Evolutionary conservation across 2,797 vertebrate species (phyloP), one percentile per base, ranked within the genome.

Genomic region (Gymnopithys bicolor): DNA sequence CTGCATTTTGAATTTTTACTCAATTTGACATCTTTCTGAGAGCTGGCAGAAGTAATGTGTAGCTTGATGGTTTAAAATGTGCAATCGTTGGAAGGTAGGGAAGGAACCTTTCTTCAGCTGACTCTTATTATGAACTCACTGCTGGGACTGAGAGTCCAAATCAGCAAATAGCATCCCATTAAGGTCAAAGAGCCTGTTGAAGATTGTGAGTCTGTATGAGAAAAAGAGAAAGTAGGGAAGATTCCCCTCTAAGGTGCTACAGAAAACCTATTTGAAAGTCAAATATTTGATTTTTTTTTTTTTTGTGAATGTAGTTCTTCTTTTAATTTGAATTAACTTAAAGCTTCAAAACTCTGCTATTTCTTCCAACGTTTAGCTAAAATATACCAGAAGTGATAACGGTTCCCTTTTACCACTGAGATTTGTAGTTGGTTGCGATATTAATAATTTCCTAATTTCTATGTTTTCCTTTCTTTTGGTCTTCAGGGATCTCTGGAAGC

Each of bases 381-480:
- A 91, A 76, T 84, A 76, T 56, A 88, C 49, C 46, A 84, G 67
- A 90, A 91, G 77, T 76, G 83, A 74, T 95, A 95, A 94, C 0
- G 1, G 41, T 35, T 94, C 45, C 19, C 30, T 88, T 94, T 91
- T 94, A 88, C 84, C 67, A 86, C 52, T 64, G 94, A 94, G 91
- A 87, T 91, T 93, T 15, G 1, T 75, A 91, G 82, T 19, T 91
- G 91, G 87, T 78, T 82, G 91, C 89, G 85, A 81, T 77, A 91
- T 97, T 96, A 95, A 77, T 94, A 96, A 93, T 94, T 85, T 93
- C 91, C 63, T 94, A 90, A 96, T 96, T 96, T 96, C 94, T 88
- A 3, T 95, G 89, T 94, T 96, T 96, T 93, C 55, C 48, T 88
- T 94, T 86, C 70, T 67, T 92, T 88, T 63, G 76, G 48, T 77